A percentile compares a stretch with the other conserved stretches of the same genome.
phyloP scores from a whole-genome alignment of 2,113 vertebrate species.

The Corythornis madagascariensis region DNA sequence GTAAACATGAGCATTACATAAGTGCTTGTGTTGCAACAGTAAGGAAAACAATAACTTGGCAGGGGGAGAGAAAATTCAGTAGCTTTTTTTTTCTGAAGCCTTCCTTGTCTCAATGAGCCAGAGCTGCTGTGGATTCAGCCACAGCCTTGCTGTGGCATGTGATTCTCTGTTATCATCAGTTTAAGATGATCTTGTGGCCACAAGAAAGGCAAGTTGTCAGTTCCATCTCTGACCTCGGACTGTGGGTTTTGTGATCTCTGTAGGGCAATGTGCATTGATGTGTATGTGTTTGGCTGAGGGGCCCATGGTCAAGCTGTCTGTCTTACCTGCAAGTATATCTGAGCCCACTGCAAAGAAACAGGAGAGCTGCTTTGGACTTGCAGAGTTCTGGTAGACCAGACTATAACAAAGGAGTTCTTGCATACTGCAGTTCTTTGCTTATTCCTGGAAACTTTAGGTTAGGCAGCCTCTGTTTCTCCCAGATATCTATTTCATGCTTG shows the following conservation, averaged over 20 bases:
- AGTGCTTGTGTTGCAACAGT: not conserved
- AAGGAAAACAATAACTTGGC: not conserved
- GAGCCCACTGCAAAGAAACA: not conserved
- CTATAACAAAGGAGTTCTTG: not conserved
- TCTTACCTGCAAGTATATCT: not conserved
- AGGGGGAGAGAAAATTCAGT: not conserved
- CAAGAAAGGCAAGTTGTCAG: rapidly evolving
- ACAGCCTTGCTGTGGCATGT: rapidly evolving
- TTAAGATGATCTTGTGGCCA: rapidly evolving
- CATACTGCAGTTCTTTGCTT: not conserved
- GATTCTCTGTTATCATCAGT: too few species aligned
- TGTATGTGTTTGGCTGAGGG: rapidly evolving
- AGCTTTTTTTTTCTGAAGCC: rapidly evolving
- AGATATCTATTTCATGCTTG: not conserved
- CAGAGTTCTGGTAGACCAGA: not conserved
- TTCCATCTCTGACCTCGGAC: not conserved
- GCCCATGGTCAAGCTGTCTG: rapidly evolving
- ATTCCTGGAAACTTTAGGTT: not conserved
- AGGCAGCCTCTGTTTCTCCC: not conserved
- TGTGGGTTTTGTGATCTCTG: not conserved
- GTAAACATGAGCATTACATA: not conserved
- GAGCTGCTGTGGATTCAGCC: not conserved
- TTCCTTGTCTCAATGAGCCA: rapidly evolving
- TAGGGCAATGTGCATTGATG: rapidly evolving
- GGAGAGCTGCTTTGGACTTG: not conserved